A percentile compares a stretch with the other conserved stretches of the same genome.
phyloP scores from a whole-genome alignment of 2,888 invertebrate species.

The Noctua fimbriata region DNA sequence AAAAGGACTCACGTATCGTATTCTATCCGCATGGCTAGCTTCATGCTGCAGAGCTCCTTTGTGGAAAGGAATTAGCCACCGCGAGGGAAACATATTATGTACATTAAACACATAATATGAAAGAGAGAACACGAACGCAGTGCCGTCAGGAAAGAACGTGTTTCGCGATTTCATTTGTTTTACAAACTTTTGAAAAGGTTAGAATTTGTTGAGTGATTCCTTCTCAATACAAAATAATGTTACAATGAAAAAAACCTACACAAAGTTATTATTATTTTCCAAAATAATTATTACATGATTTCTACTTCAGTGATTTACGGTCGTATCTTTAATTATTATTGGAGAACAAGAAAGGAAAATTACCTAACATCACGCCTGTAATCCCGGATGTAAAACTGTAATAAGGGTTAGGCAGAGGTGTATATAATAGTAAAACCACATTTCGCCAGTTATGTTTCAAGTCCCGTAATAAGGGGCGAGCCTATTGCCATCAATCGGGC shows the following conservation, averaged over 20 bases:
- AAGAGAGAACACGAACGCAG: not conserved
- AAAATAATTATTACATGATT: not conserved
- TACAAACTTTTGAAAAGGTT: not conserved
- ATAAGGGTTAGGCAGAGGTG: no score
- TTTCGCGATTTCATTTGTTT: not conserved
- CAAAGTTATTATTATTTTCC: not conserved
- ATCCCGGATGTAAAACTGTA: no score
- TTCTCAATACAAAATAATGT: not conserved
- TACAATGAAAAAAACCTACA: not conserved
- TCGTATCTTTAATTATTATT: not conserved
- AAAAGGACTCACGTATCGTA: conserved; percentile 56
- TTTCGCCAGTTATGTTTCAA: no score
- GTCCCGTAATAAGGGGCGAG: no score
- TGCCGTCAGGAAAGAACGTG: not conserved
- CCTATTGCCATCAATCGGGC: no score
- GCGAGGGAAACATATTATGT: conserved; percentile 25
- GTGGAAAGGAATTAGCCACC: conserved; percentile 44
- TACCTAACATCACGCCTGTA: not conserved
- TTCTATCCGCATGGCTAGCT: conserved; percentile 53
- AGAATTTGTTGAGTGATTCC: not conserved
- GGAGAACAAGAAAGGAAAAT: not conserved
- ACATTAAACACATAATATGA: conserved; percentile 19
- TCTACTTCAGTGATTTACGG: not conserved
- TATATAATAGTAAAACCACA: no score
- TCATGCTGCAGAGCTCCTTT: conserved; percentile 22